Evolutionary conservation across 2,113 vertebrate species (phyloP), one percentile per base, ranked within the genome.

Genomic region (Myiozetetes cayanensis): DNA sequence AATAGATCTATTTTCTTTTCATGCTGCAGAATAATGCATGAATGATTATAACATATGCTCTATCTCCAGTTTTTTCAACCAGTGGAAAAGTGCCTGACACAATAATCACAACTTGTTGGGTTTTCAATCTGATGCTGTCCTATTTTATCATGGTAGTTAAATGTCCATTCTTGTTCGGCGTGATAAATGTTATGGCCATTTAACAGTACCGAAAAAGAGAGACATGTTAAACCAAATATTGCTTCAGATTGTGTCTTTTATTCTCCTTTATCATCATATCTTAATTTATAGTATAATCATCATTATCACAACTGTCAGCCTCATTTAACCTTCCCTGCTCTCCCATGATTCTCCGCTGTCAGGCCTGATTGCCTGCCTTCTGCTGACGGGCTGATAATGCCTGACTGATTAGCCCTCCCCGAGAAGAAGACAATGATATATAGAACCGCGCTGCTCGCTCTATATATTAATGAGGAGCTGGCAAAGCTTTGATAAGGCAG

Each of bases 241-340:
- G 98, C 98, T 98, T 98, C 97, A 98, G 98, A 98, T 98, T 98
- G 98, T 98, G 98, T 98, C 98, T 98, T 98, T 98, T 98, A 97
- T 98, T 98, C 97, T 97, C 98, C 97, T 98, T 98, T 99, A 99
- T 99, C 98, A 97, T 98, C 98, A 98, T 98, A 99, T 99, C 98
- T 99, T 99, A 99, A 98, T 99, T 99, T 98, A 99, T 98, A 98
- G 98, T 97, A 98, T 98, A 98, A 98, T 98, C 98, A 98, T 98
- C 98, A 99, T 98, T 99, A 99, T 99, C 98, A 98, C 98, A 97
- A 98, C 98, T 98, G 98, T 99, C 98, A 98, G 98, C 98, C 98
- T 98, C 98, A 98, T 98, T 99, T 99, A 99, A 98, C 98, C 98
- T 98, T 97, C 96, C 97, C 98, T 98, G 98, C 97, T 98, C 98